Evolutionary conservation across 2,888 invertebrate species (phyloP), one percentile per base, ranked within the genome.

Genomic region (Ganaspis brasiliensis): DNA sequence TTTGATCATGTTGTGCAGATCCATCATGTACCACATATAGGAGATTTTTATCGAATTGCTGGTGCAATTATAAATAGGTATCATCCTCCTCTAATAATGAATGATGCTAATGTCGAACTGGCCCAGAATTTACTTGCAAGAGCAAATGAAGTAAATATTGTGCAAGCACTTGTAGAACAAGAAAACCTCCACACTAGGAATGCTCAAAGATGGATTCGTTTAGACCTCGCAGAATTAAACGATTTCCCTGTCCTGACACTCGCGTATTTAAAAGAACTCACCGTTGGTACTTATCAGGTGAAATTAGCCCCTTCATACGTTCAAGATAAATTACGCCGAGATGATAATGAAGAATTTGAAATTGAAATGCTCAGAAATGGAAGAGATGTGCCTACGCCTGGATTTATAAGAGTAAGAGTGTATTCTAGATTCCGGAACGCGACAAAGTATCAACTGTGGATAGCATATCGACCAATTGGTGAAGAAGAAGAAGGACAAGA

Each of bases 281-380:
- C 76, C 0, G 10, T 75, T 37, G 81, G 79, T 9, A 57, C 74
- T 2, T 82, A 80, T 73, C 82, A 83, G 75, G 14, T 83, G 1
- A 56, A 70, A 9, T 14, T 83, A 12, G 70, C 78, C 0, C 71
- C 73, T n/a, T 76, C 76, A n/a, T 81, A 83, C 31, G 49, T 80
- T 0, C 79, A 81, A 59, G 79, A 80, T 31, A 80, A 77, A 55
- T 40, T 78, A 2, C 73, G 72, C 16, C 31, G 77, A 63, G 75
- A 80, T 35, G 37, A 31, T 10, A 19, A 59, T n/a, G 79, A 81
- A 31, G 75, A 78, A 21, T 78, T 76, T 63, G 72, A 82, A 12
- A 1, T 81, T 9, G 78, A 83, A 56, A 73, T 80, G 61, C 16
- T 57, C 8, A 2, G 4, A 19, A 52, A 52, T 9, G 6, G 8